These are phyloP conservation scores for Tipula vernalis DNA, from an alignment of 2,888 invertebrate species.

Conservation along the genomic window DNA sequence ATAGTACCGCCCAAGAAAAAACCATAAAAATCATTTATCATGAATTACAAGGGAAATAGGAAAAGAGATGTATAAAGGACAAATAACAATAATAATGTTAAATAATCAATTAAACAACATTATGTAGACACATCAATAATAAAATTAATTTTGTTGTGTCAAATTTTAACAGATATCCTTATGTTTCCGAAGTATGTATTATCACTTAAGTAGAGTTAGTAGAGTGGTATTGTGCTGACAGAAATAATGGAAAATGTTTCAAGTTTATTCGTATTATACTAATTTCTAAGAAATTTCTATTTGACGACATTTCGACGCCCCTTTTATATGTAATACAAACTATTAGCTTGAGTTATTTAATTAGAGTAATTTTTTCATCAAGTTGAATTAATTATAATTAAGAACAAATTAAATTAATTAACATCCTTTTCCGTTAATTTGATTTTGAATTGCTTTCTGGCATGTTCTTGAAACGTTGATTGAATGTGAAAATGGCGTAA, in stretches of 20 bases:
- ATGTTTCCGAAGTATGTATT: not conserved
- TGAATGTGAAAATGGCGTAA: not conserved
- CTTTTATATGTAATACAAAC: not conserved
- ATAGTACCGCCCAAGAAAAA: not conserved
- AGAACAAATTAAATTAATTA: not conserved
- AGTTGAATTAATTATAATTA: not conserved
- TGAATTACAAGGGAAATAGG: not conserved
- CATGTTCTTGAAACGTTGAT: not conserved
- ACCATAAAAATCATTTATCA: not conserved
- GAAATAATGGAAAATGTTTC: too few species aligned
- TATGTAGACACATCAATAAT: not conserved
- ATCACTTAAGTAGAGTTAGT: not conserved
- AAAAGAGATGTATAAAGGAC: not conserved
- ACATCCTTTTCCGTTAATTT: not conserved
- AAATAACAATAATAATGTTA: not conserved
- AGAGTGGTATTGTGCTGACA: not conserved
- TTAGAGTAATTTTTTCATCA: not conserved
- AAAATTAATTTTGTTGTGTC: not conserved
- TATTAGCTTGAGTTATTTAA: not conserved
- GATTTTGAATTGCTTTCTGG: not conserved
- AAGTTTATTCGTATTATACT: not conserved
- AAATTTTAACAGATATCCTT: not conserved
- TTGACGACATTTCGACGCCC: not conserved
- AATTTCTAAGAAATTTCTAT: not conserved
- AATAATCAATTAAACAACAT: not conserved